Percentiles rank a stretch among this genome's conserved stretches.
Conservation (phyloP, 2,113 vertebrate genomes). For the Platanista minor region DNA sequence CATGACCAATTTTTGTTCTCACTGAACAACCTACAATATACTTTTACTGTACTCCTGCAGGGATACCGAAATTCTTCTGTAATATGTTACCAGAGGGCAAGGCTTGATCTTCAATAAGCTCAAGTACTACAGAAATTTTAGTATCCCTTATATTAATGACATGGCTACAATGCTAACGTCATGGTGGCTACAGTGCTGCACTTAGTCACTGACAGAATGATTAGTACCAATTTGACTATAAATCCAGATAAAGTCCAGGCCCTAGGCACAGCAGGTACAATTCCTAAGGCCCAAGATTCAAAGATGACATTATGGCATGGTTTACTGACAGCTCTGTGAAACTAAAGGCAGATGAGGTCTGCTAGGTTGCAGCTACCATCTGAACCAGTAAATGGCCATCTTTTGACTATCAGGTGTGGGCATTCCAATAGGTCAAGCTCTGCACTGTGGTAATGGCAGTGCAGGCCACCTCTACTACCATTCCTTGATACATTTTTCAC, state of each 20-base stretch:
- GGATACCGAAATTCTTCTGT: not conserved
- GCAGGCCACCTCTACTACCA: not conserved
- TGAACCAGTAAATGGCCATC: not conserved
- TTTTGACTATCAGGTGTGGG: not conserved
- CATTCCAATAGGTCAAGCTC: not conserved
- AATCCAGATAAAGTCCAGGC: not conserved
- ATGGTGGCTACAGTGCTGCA: not conserved
- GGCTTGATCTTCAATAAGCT: not conserved
- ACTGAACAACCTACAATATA: not conserved
- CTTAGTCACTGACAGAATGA: not conserved
- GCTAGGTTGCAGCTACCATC: not conserved
- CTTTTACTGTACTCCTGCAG: not conserved
- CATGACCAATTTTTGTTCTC: not conserved
- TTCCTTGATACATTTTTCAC: not conserved
- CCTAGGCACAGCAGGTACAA: not conserved
- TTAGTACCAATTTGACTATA: not conserved
- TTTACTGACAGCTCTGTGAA: not conserved
- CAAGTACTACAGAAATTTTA: not conserved
- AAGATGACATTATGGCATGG: not conserved
- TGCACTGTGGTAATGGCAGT: not conserved
- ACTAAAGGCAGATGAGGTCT: not conserved
- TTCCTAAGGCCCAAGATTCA: not conserved
- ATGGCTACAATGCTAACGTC: not conserved
- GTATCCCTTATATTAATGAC: not conserved
- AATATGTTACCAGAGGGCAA: not conserved